A percentile compares a stretch with the other conserved stretches of the same genome.
Evolutionary conservation across 2,888 invertebrate species (phyloP).

Genomic region (Drosophila anomalata): DNA sequence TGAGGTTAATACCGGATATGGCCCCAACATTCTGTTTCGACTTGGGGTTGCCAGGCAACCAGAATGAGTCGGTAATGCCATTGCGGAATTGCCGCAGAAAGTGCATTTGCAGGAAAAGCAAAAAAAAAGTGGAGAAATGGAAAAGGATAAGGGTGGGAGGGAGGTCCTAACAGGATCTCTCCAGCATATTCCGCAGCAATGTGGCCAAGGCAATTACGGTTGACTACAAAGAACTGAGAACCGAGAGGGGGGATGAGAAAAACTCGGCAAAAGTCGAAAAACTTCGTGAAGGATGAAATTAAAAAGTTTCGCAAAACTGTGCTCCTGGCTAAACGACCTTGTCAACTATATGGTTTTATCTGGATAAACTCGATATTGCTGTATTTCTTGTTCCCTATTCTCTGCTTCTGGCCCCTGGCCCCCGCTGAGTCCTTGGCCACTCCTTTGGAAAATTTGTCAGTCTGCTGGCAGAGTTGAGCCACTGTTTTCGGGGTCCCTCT

Average conservation of each 20-base stretch:
- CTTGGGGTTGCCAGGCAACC: slow-evolving; percentile 22
- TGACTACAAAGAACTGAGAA: slow-evolving; percentile 15
- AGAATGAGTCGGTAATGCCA: slow-evolving; percentile 12
- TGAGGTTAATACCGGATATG: slow-evolving; percentile 39
- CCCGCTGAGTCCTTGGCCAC: no score
- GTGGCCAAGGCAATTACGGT: slow-evolving; percentile 43
- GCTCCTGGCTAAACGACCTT: slow-evolving; percentile 46
- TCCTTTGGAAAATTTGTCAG: slow-evolving; percentile 30
- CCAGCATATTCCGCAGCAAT: slow-evolving; percentile 30
- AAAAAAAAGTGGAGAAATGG: neutral
- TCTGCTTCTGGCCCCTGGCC: no score
- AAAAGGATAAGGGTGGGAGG: no score
- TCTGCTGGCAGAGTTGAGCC: slow-evolving; percentile 28
- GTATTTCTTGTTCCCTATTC: neutral
- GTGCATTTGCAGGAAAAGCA: slow-evolving; percentile 13
- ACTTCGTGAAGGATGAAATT: slow-evolving; percentile 50
- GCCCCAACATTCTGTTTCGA: slow-evolving; percentile 28
- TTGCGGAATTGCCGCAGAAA: slow-evolving; percentile 22
- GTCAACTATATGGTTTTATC: slow-evolving; percentile 51
- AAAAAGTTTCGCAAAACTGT: slow-evolving; percentile 38
- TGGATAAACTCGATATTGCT: slow-evolving; percentile 38
- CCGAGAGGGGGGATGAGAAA: neutral
- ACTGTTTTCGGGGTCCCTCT: slow-evolving; percentile 20
- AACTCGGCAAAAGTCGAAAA: slow-evolving; percentile 45
- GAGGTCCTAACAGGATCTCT: neutral